Conservation (phyloP, 2,113 vertebrate species). For the Periophthalmodon schlosseri region DNA sequence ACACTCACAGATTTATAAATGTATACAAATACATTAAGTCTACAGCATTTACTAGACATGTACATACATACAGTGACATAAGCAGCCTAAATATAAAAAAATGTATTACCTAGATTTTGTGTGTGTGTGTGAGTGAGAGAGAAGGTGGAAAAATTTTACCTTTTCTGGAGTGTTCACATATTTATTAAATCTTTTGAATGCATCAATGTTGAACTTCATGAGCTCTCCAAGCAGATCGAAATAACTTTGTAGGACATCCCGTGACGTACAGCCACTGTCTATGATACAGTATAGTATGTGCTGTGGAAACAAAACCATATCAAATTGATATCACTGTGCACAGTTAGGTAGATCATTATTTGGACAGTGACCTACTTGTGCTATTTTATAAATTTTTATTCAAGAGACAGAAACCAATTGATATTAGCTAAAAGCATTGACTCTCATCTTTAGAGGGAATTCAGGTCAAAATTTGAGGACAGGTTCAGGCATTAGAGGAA, state of each 20-base stretch:
- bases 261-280: slow-evolving; percentile 95
- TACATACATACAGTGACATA: background rate
- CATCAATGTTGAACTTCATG: slow-evolving; percentile 99
- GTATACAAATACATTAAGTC: background rate
- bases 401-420: too few relatives aligned
- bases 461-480: too few relatives aligned
- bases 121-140: too few relatives aligned
- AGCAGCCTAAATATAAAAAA: too few relatives aligned
- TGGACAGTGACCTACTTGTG: background rate
- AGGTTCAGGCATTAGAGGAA: too few relatives aligned
- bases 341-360: background rate
- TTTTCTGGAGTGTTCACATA: slow-evolving; percentile 97
- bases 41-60: background rate
- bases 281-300: slow-evolving; percentile 99
- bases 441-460: background rate
- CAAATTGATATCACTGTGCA: background rate
- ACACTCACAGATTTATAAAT: background rate
- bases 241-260: slow-evolving; percentile 97
- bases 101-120: too few relatives aligned
- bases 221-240: slow-evolving; percentile 97
- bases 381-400: too few relatives aligned
- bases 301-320: slow-evolving; percentile 59
- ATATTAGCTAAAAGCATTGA: background rate
- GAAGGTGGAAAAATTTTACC: slow-evolving; percentile 73
- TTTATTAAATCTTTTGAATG: slow-evolving; percentile 98